These are phyloP conservation scores for Selenia dentaria DNA, from an alignment of 2,888 invertebrate genomes.

Conservation along the genomic window DNA sequence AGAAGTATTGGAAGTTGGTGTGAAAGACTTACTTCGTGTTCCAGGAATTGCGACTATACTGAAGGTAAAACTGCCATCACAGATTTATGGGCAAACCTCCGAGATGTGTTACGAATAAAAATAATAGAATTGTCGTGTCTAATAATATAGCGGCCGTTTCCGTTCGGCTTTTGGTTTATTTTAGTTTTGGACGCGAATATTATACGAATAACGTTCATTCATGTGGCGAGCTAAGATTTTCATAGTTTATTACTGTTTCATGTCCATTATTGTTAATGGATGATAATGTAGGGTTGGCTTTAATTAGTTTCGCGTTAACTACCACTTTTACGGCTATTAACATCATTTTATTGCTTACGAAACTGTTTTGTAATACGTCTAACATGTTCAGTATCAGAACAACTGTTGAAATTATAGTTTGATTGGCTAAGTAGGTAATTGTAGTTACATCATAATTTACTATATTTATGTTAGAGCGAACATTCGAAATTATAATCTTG, in stretches of 20 bases:
- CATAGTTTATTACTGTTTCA: slow-evolving; percentile 53
- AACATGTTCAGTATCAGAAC: slow-evolving; percentile 28
- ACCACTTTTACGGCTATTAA: slow-evolving; percentile 53
- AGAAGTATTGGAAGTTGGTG: slow-evolving; percentile 63
- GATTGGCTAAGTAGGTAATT: slow-evolving; percentile 38
- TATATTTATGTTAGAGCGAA: slow-evolving; percentile 25
- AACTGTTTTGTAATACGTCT: slow-evolving; percentile 47
- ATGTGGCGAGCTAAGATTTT: slow-evolving; percentile 52
- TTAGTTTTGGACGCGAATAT: slow-evolving; percentile 79
- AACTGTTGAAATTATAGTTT: slow-evolving; percentile 34
- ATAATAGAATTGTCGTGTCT: slow-evolving; percentile 84
- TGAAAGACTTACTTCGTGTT: slow-evolving; percentile 53
- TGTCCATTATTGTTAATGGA: slow-evolving; percentile 57
- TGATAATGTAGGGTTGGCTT: slow-evolving; percentile 55
- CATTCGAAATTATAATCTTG: slow-evolving; percentile 31
- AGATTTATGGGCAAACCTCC: slow-evolving; percentile 78
- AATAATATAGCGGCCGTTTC: slow-evolving; percentile 82
- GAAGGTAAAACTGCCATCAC: slow-evolving; percentile 62
- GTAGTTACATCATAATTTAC: slow-evolving; percentile 35
- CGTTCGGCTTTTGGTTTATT: slow-evolving; percentile 80
- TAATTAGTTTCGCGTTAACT: slow-evolving; percentile 59
- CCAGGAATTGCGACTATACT: slow-evolving; percentile 66
- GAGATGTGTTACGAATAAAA: slow-evolving; percentile 83
- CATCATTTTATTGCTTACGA: slow-evolving; percentile 55
- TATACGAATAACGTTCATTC: slow-evolving; percentile 72